Evolutionary conservation across 2,113 vertebrate genomes (phyloP), one percentile per base, ranked within the genome.

Genomic region (Sinocyclocheilus maitianheensis): DNA sequence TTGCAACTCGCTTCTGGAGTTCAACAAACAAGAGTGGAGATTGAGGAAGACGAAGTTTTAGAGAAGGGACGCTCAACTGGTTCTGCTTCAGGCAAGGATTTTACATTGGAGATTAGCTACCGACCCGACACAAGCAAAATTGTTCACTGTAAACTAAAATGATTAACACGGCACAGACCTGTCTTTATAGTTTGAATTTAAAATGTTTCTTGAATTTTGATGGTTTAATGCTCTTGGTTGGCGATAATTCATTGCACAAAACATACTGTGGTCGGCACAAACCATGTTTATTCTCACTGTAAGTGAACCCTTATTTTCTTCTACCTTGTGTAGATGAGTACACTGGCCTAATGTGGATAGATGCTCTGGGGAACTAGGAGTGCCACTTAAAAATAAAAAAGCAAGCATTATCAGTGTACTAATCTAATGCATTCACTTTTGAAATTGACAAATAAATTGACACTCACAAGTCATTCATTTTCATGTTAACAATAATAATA

Each of bases 181-280:
- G 37, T 72, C 69, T 72, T 43, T 40, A 43, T 72, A 43, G 30
- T 69, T 69, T 69, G 30, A 69, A 16, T 72, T 72, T 72, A 40
- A 72, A 72, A 72, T 72, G 71, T 43, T 43, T 22, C 65, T 40
- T 74, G 71, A 74, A 40, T 43, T 74, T 74, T 74, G 71, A 74
- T 74, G 71, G 71, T 43, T 74, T 74, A 43, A 74, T 74, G 43
- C n/a, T 51, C n/a, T 76, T 13, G 20, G 37, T 46, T 74, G 37
- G 20, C 37, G n/a, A 76, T 48, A 76, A 76, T 43, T 75, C 40
- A 24, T 3, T 75, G 22, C 37, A 12, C 11, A 48, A 48, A 76
- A 76, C n/a, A 24, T 14, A 30, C 22, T 22, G 71, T 76, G 5
- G 12, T 26, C 12, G 12, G n/a, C 74, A 76, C n/a, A 76, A 76